phyloP scores from a whole-genome alignment of 2,797 vertebrate genomes.

The Steatocranus sp. region DNA sequence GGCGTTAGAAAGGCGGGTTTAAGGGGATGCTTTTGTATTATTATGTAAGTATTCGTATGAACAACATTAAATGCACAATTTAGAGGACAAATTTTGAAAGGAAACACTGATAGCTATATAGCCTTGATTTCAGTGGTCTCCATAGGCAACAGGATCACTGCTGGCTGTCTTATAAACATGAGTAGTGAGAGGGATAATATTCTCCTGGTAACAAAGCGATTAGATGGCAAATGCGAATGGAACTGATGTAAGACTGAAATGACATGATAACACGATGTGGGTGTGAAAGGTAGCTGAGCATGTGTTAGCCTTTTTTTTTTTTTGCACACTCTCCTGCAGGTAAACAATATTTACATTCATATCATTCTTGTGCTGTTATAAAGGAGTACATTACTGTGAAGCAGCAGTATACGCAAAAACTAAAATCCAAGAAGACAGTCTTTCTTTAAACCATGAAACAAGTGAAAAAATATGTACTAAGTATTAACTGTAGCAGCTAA shows the following conservation, averaged over 20 bases:
- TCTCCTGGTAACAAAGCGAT: conserved; percentile 61
- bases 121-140: conserved; percentile 58
- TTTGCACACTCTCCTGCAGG: background rate
- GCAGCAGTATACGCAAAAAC: background rate
- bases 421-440: background rate
- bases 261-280: conserved; percentile 35
- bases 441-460: background rate
- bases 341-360: background rate
- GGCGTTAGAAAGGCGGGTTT: background rate
- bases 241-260: conserved; percentile 29
- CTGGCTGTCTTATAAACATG: conserved; percentile 56
- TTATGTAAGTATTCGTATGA: conserved; percentile 32
- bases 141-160: conserved; percentile 60
- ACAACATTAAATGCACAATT: conserved; percentile 41
- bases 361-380: background rate
- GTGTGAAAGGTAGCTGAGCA: conserved; percentile 38
- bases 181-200: conserved; percentile 38
- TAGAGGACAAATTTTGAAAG: conserved; percentile 37
- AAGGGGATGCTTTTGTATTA: conserved; percentile 11
- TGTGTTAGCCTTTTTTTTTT: background rate
- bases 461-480: background rate
- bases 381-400: background rate
- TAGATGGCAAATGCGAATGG: conserved; percentile 37
- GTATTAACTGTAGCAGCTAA: background rate
- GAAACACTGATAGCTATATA: conserved; percentile 29